Percentiles rank a stretch among this genome's conserved stretches.
These are phyloP conservation scores for Oxyura jamaicensis DNA, from an alignment of 2,113 vertebrate genomes.

Conservation along the genomic window DNA sequence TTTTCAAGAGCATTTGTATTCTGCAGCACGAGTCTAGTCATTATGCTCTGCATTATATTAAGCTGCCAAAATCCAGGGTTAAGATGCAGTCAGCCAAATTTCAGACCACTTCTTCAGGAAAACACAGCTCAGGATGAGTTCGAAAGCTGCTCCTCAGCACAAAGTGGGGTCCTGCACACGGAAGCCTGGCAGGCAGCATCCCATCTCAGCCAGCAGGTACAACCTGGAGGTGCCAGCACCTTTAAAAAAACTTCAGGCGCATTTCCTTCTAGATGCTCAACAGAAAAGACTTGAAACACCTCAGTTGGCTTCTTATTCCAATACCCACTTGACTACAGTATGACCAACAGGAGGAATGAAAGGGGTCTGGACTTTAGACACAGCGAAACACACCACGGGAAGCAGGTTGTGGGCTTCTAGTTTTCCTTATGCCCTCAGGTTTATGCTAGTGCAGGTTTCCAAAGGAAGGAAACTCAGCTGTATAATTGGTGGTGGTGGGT, in stretches of 20 bases:
- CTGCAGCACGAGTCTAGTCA: neutral
- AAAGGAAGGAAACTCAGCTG: neutral
- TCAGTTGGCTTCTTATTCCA: neutral
- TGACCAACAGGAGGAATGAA: rapidly evolving
- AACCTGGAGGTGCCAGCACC: neutral
- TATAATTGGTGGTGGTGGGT: neutral
- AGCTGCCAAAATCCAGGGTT: conserved; percentile 14
- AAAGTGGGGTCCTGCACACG: neutral
- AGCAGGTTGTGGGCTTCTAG: neutral
- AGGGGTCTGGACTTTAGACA: neutral
- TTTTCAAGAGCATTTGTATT: neutral
- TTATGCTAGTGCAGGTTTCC: neutral
- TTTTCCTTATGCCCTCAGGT: neutral
- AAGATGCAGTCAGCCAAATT: conserved; percentile 12
- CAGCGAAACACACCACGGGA: neutral
- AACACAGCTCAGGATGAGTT: neutral
- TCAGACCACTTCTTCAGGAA: neutral
- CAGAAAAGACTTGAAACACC: neutral
- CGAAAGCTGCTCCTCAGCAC: neutral
- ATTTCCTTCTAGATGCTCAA: neutral
- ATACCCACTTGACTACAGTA: neutral
- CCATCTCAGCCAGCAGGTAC: neutral
- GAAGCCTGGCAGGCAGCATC: neutral
- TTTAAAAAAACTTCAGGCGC: neutral
- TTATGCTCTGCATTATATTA: neutral